Base-by-base conservation (phyloP, 2,797 vertebrate species). In the Sandelia bainsii region DNA sequence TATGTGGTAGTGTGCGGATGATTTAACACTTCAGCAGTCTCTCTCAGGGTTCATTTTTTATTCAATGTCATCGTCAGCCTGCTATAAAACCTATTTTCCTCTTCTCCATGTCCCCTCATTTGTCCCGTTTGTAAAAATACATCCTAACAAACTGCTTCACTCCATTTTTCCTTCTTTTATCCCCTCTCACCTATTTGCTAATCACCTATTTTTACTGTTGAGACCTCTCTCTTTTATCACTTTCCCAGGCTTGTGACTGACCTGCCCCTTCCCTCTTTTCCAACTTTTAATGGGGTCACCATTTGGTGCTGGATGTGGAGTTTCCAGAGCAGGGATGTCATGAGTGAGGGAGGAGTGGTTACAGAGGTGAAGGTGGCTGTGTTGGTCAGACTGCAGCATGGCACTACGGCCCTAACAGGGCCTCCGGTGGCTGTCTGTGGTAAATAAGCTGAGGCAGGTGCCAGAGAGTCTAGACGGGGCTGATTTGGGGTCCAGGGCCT, bases 391-490 rank as follows among this genome's bases (percentile, higher is more conserved):
- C 90, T 91, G 94, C 62, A 50, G 82, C 25, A 14, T 39, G 62
- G 73, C 62, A 25, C 74, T 71, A 71, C 19, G 79, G 83, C 69
- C 58, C 80, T 68, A 52, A 39, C 66, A 88, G 94, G 94, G 94
- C 94, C 96, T 94, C 95, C 95, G 91, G 95, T 95, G 95, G 94
- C 94, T 62, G 87, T 81, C 90, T 90, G 84, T 96, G 95, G 96
- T 96, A 96, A 97, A 95, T 96, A 96, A 96, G 96, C 96, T 95
- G 95, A 97, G 94, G 94, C 97, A 97, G 97, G 97, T 98, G 97
- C 97, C 97, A 97, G 96, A 96, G 96, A 97, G 97, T 99, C 97
- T 99, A 98, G 97, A 98, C 97, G 92, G 89, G 82, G 93, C 77
- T 96, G 96, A 97, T 97, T 98, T 95, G 95, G 96, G 94, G 94